These are phyloP conservation scores for Gari tellinella DNA, from an alignment of 2,888 invertebrate species.

Conservation along the genomic window DNA sequence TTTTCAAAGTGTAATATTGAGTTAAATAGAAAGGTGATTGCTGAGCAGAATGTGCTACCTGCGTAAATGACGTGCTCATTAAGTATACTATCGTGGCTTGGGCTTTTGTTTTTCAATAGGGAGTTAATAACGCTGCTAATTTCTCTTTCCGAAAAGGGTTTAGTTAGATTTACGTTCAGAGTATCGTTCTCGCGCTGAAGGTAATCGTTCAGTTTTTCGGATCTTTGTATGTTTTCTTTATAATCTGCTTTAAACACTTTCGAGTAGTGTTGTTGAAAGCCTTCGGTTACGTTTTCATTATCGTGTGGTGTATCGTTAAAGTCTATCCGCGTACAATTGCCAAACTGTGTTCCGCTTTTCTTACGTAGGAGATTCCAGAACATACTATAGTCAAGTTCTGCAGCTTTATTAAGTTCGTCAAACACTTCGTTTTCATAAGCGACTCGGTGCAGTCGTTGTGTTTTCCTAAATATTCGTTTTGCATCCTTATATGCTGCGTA, in stretches of 20 bases:
- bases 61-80: slow-evolving; percentile 29
- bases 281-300: no score
- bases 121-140: background rate
- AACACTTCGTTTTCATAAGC: slow-evolving; percentile 5
- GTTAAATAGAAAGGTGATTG: slow-evolving; percentile 14
- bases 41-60: background rate
- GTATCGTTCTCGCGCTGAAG: background rate
- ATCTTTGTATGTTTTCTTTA: no score
- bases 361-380: no score
- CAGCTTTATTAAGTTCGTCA: slow-evolving; percentile 23
- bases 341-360: no score
- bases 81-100: slow-evolving; percentile 15
- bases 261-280: no score
- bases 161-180: background rate
- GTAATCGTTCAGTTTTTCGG: no score
- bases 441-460: background rate
- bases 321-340: no score
- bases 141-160: background rate
- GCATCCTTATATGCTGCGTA: background rate
- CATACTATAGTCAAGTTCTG: slow-evolving; percentile 8
- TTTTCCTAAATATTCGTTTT: background rate
- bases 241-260: no score
- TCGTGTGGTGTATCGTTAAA: slow-evolving; percentile 1
- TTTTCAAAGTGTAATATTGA: slow-evolving; percentile 7
- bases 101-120: slow-evolving; percentile 13